Evolutionary conservation across 1,140 invertebrate species (phyloP).

Genomic region (Bombus waltoni): DNA sequence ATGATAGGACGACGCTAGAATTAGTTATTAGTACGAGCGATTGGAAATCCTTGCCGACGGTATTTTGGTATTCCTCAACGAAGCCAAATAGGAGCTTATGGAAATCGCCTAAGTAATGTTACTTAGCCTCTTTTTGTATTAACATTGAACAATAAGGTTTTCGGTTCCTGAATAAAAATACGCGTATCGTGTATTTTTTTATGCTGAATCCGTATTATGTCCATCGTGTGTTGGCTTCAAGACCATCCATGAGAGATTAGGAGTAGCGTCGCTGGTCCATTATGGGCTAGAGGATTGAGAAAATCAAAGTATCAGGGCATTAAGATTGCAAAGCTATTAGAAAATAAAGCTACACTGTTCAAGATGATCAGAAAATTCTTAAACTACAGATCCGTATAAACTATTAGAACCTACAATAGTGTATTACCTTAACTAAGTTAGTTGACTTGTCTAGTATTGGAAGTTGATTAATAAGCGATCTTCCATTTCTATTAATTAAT

Average conservation of each 20-base stretch:
- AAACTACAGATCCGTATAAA: not conserved
- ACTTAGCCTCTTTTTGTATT: conserved; percentile 43
- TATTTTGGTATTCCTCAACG: conserved; percentile 47
- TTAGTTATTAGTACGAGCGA: not conserved
- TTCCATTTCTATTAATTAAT: not conserved
- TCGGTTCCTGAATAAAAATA: conserved; percentile 44
- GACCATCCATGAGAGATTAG: not conserved
- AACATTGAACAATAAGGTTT: conserved; percentile 49
- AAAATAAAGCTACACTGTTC: not conserved
- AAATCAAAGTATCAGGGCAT: conserved; percentile 5
- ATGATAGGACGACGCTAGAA: not conserved
- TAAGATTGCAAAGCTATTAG: not conserved
- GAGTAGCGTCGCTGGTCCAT: not conserved
- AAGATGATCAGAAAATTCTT: conserved; percentile 4
- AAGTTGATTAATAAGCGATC: not conserved
- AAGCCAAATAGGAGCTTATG: conserved; percentile 55
- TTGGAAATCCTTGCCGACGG: conserved; percentile 39
- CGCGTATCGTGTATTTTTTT: conserved; percentile 29
- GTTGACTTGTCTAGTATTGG: not conserved
- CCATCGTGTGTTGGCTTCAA: not conserved
- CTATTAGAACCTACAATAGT: not conserved
- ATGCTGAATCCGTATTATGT: conserved; percentile 4
- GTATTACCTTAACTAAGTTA: not conserved
- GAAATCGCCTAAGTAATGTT: conserved; percentile 39
- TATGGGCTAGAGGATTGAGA: not conserved